Evolutionary conservation across 2,797 vertebrate species (phyloP).

Genomic region (Coendou prehensilis): DNA sequence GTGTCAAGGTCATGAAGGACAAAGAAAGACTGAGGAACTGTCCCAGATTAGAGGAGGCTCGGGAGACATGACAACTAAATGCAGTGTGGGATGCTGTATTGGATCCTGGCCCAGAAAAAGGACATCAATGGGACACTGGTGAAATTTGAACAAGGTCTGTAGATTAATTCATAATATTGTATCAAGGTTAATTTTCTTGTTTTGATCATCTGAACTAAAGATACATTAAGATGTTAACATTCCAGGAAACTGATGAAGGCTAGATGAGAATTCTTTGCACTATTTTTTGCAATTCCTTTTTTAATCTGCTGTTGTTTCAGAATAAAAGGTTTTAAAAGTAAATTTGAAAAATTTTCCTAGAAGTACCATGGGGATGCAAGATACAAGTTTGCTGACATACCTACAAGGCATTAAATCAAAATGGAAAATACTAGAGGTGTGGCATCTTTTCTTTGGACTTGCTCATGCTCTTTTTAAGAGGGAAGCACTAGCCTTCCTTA

Average conservation of each 20-base stretch:
- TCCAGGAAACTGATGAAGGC: background rate
- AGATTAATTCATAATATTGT: conserved; percentile 31
- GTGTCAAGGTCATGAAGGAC: background rate
- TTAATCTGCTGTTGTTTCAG: background rate
- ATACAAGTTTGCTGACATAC: background rate
- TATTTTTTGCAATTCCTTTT: background rate
- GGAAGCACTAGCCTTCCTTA: background rate
- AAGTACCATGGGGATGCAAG: background rate
- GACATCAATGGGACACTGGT: background rate
- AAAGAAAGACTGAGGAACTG: background rate
- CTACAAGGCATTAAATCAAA: background rate
- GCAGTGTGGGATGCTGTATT: background rate
- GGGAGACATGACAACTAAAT: background rate
- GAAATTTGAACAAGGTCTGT: background rate
- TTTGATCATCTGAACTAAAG: conserved; percentile 13
- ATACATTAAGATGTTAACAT: background rate
- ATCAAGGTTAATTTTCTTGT: background rate
- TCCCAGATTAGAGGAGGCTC: background rate
- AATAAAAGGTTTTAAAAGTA: background rate
- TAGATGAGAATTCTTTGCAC: background rate
- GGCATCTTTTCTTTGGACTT: background rate
- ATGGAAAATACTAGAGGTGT: background rate
- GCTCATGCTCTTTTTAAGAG: background rate
- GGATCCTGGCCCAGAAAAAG: background rate
- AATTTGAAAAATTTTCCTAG: background rate